phyloP scores from a whole-genome alignment of 1,140 invertebrate genomes.

The Pseudobourletiella spinata region DNA sequence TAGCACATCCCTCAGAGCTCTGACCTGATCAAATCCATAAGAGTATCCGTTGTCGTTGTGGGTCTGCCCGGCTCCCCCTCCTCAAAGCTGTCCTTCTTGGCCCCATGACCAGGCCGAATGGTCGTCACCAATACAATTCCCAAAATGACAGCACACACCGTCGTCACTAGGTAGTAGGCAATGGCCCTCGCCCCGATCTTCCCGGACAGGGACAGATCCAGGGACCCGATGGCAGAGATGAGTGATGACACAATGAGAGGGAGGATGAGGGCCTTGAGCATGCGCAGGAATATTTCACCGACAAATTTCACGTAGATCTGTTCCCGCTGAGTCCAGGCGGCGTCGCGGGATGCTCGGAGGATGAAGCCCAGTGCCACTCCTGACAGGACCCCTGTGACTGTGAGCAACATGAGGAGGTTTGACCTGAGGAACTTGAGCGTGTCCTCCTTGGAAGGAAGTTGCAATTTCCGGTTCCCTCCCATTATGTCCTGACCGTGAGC shows the following conservation, averaged over 20 bases:
- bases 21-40: conserved; percentile 91
- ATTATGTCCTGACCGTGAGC: too few relatives aligned
- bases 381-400: conserved; percentile 65
- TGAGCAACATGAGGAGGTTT: conserved; percentile 75
- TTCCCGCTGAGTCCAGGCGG: conserved; percentile 42
- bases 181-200: conserved; percentile 67
- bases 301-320: conserved; percentile 78
- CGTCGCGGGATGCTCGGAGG: conserved; percentile 45
- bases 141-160: conserved; percentile 73
- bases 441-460: too few relatives aligned
- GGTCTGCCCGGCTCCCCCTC: conserved; percentile 46
- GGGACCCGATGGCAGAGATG: conserved; percentile 71
- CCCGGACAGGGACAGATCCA: conserved; percentile 53
- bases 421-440: conserved; percentile 36
- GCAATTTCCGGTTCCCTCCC: too few relatives aligned
- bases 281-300: conserved; percentile 82
- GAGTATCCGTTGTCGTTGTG: conserved; percentile 76
- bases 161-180: conserved; percentile 83
- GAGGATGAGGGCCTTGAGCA: conserved; percentile 81
- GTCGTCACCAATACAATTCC: conserved; percentile 76
- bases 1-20: too few relatives aligned
- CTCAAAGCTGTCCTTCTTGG: conserved; percentile 38
- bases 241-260: conserved; percentile 80
- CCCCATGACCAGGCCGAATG: conserved; percentile 69
- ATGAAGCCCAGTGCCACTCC: conserved; percentile 66